Percentiles rank a stretch among this genome's conserved stretches.
phyloP scores from a whole-genome alignment of 2,797 vertebrate genomes.

The Thaleichthys pacificus region DNA sequence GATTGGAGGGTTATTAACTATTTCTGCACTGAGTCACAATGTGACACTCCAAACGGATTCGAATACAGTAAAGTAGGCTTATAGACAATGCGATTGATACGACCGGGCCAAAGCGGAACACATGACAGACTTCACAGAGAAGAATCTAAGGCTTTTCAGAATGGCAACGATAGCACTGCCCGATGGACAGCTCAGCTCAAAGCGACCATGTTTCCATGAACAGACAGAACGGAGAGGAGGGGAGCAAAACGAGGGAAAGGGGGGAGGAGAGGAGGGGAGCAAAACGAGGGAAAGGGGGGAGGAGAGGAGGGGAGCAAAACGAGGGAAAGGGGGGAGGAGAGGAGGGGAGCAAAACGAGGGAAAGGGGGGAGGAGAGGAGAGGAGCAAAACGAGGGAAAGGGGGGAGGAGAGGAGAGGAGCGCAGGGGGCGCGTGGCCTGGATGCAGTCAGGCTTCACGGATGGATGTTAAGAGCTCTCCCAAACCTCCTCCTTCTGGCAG shows the following conservation, averaged over 20 bases:
- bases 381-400: constrained; percentile 28
- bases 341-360: constrained; percentile 27
- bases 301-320: constrained; percentile 30
- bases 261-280: constrained; percentile 26
- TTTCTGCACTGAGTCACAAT: too few relatives aligned
- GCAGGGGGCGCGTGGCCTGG: constrained; percentile 29
- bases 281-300: constrained; percentile 31
- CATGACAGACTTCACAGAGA: neutral
- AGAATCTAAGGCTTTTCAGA: neutral
- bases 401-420: constrained; percentile 24
- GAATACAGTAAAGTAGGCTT: too few relatives aligned
- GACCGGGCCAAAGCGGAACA: neutral
- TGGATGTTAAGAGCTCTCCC: constrained; percentile 35
- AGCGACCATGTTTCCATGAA: constrained; percentile 52
- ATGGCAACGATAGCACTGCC: neutral
- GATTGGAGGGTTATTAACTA: too few relatives aligned
- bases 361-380: constrained; percentile 38
- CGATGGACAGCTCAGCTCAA: neutral
- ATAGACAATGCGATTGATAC: too few relatives aligned
- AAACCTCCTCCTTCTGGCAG: constrained; percentile 30
- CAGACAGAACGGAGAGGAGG: constrained; percentile 45
- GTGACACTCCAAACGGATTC: too few relatives aligned
- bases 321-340: constrained; percentile 41
- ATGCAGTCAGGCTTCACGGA: constrained; percentile 33
- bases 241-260: constrained; percentile 28